A percentile compares a stretch with the other conserved stretches of the same genome.
phyloP scores from a whole-genome alignment of 2,797 vertebrate genomes.

The Neopelma chrysocephalum region DNA sequence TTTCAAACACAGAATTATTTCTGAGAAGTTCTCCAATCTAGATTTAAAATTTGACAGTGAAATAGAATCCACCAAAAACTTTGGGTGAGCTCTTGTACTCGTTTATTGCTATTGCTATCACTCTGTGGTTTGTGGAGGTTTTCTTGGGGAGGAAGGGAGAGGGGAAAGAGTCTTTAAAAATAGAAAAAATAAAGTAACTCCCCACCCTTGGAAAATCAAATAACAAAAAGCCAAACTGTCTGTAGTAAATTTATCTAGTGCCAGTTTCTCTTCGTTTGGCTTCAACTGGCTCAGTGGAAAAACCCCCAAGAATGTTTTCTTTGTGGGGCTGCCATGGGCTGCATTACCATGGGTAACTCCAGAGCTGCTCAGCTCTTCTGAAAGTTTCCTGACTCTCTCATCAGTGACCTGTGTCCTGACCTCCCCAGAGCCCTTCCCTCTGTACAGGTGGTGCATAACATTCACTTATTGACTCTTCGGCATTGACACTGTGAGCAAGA shows the following conservation, averaged over 20 bases:
- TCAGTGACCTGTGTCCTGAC: background rate
- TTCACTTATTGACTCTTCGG: background rate
- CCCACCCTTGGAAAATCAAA: background rate
- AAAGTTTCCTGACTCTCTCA: background rate
- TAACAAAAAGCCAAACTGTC: background rate
- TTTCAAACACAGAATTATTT: background rate
- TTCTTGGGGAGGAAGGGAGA: background rate
- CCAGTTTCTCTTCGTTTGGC: background rate
- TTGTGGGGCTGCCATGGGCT: background rate
- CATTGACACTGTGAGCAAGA: background rate
- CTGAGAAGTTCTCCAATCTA: background rate
- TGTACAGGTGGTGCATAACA: rapidly evolving
- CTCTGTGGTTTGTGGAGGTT: background rate
- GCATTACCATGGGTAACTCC: rapidly evolving
- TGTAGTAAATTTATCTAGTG: background rate
- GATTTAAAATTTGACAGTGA: background rate
- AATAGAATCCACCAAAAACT: background rate
- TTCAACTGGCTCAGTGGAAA: background rate
- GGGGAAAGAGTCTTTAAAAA: background rate
- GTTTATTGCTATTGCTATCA: background rate
- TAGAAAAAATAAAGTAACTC: background rate
- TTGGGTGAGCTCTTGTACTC: background rate
- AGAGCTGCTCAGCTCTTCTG: background rate
- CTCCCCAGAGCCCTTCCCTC: background rate
- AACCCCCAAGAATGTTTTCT: background rate